Percentiles rank a stretch among this genome's conserved stretches.
Evolutionary conservation across 2,888 invertebrate species (phyloP).

Genomic region (Yponomeuta plumbellus): DNA sequence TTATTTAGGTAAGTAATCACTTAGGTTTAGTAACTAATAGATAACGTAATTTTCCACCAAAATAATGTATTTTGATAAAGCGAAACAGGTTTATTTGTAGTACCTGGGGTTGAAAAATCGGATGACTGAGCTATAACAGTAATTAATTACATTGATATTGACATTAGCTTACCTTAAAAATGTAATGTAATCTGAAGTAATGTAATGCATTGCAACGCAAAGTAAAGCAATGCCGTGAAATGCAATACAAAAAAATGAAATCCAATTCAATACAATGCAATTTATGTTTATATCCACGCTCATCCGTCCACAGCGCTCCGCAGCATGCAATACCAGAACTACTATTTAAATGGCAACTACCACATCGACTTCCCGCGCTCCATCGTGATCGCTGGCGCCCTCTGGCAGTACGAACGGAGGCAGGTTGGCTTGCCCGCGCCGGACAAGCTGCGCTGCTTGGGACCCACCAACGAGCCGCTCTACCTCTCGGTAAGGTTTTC

Average conservation of each 20-base stretch:
- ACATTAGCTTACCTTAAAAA: no score
- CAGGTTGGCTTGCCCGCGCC: constrained; percentile 89
- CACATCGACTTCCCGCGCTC: constrained; percentile 92
- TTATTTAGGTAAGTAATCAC: constrained; percentile 82
- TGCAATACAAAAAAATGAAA: no score
- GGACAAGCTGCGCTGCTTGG: constrained; percentile 88
- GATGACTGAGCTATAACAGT: no score
- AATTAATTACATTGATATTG: no score
- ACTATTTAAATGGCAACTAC: constrained; percentile 96
- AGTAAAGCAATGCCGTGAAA: no score
- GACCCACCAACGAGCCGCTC: constrained; percentile 93
- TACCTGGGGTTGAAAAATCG: no score
- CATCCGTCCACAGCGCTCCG: constrained; percentile 79
- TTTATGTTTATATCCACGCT: no score
- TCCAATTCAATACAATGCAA: no score
- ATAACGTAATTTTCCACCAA: neutral
- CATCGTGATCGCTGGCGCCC: constrained; percentile 86
- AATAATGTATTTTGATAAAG: no score
- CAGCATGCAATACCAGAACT: constrained; percentile 87
- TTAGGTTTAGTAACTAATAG: neutral
- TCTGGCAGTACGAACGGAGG: constrained; percentile 91
- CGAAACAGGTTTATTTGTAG: no score
- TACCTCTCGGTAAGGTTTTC: constrained; percentile 82
- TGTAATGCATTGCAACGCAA: no score
- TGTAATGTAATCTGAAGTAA: no score